Base-by-base conservation (phyloP, 2,888 invertebrate species). In the Diadromus collaris region DNA sequence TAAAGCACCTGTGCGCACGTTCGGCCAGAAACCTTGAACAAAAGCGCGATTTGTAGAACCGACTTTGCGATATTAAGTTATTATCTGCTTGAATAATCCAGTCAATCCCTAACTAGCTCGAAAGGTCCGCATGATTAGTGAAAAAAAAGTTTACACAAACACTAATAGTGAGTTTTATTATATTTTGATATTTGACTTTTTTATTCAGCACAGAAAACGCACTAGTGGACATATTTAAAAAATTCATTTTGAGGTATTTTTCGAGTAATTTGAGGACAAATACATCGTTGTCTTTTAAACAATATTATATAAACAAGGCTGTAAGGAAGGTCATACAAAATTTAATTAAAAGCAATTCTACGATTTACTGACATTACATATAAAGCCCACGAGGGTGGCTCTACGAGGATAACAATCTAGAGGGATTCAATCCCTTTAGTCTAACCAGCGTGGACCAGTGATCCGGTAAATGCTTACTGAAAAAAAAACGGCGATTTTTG, bases 21-120 rank as follows among this genome's bases (percentile, higher is more conserved):
- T 61, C 58, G 24, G 16, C 21, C n/a, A 64, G 7, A 60, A 74
- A 65, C 38, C 46, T 51, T 48, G 41, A 58, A 73, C 60, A 63
- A 70, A 70, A 60, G 60, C 16, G 46, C 41, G 32, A 70, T 71
- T 76, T 67, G 38, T 69, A 58, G 51, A 72, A 73, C 29, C 64
- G 61, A 54, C 48, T 64, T 58, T 34, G 7, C 38, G 58, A 6
- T 61, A n/a, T 75, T 58, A 56, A 63, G 63, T 24, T 16, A 24
- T 67, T 54, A 34, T 54, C 24, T 16, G 21, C 34, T 67, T 27
- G 24, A 54, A 67, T 16, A 2, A 2, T 54, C 19, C 19, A 38
- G 38, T 54, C 51, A 38, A 54, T 67, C 32, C 10, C 29, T 29
- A 27, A 56, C 29, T 16, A 56, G 16, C 16, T 29, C 6, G 56